Evolutionary conservation across 2,888 invertebrate species (phyloP).

Genomic region (Acronicta psi): DNA sequence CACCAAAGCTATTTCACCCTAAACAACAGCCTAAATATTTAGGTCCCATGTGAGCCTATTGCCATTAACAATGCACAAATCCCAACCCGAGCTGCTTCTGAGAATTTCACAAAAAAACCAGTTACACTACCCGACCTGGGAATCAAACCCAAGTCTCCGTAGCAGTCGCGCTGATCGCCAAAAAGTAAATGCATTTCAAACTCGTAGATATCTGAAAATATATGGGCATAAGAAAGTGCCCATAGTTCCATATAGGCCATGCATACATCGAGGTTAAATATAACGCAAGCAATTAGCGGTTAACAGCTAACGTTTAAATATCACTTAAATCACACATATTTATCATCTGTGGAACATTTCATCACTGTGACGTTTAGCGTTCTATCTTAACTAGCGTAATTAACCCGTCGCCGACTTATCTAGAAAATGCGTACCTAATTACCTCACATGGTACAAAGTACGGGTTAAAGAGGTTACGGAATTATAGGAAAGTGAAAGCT

Average conservation of each 20-base stretch:
- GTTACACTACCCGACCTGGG: too few species aligned
- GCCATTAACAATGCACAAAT: too few species aligned
- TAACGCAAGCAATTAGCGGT: conserved; percentile 49
- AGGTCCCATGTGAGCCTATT: too few species aligned
- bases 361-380: conserved; percentile 55
- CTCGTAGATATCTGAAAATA: background rate
- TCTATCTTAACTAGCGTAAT: conserved; percentile 63
- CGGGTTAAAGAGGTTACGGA: conserved; percentile 27
- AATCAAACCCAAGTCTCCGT: too few species aligned
- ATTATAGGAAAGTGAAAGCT: conserved; percentile 24
- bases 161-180: too few species aligned
- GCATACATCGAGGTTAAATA: conserved; percentile 33
- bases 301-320: conserved; percentile 50
- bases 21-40: too few species aligned
- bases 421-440: conserved; percentile 57
- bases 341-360: conserved; percentile 60
- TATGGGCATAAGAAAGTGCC: background rate
- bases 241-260: conserved; percentile 2
- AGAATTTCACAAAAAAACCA: too few species aligned
- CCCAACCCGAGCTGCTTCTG: too few species aligned
- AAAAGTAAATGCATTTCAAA: too few species aligned
- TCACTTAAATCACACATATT: conserved; percentile 60
- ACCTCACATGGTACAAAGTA: conserved; percentile 36
- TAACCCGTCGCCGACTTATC: conserved; percentile 59
- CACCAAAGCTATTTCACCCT: too few species aligned